A percentile compares a stretch with the other conserved stretches of the same genome.
These are phyloP conservation scores for Acestrorhynchus altus DNA, from an alignment of 2,797 vertebrate genomes.

Conservation along the genomic window DNA sequence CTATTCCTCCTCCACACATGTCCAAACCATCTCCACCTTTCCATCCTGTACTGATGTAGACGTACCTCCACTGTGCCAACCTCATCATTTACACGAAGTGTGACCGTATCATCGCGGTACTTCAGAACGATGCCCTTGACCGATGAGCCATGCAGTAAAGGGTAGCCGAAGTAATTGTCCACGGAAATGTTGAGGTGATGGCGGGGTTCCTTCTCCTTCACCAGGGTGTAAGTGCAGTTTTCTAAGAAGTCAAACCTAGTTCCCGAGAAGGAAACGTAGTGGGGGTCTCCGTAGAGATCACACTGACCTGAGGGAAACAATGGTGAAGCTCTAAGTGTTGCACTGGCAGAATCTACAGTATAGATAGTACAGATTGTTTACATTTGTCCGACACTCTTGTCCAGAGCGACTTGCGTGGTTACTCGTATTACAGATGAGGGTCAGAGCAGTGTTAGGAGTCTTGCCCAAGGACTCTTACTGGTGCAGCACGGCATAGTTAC, in stretches of 20 bases:
- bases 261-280: conserved; percentile 75
- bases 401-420: too few relatives aligned
- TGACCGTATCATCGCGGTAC: conserved; percentile 66
- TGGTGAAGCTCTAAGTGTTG: not conserved
- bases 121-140: conserved; percentile 68
- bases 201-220: conserved; percentile 67
- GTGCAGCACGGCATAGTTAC: too few relatives aligned
- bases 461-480: too few relatives aligned
- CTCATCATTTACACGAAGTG: conserved; percentile 51
- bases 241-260: conserved; percentile 65
- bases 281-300: conserved; percentile 76
- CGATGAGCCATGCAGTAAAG: conserved; percentile 58
- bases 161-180: conserved; percentile 68
- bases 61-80: conserved; percentile 59
- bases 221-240: conserved; percentile 71
- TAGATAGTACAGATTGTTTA: too few relatives aligned
- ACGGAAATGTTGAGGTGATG: conserved; percentile 69
- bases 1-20: too few relatives aligned
- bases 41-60: not conserved
- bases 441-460: too few relatives aligned
- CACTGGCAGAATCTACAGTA: not conserved
- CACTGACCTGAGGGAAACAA: conserved; percentile 67
- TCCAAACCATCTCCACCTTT: too few relatives aligned
- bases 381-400: too few relatives aligned
- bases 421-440: too few relatives aligned